Base-by-base conservation (phyloP, 1,140 invertebrate genomes). In the Radopholus similis region DNA sequence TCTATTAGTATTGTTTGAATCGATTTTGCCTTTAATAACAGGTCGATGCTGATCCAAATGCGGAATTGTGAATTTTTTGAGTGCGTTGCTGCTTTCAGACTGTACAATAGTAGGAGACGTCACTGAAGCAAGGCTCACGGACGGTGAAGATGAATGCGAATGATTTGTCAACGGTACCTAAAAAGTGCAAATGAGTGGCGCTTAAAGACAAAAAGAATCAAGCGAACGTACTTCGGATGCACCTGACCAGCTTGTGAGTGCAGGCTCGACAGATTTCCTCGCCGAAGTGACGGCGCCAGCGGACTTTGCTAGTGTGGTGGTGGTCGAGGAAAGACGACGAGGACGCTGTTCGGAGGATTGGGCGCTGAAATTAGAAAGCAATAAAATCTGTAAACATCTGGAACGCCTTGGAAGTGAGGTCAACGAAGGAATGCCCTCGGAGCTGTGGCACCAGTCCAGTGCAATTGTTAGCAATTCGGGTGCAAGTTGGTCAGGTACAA, bases 391-490 rank as follows among this genome's bases (percentile, higher is more conserved):
- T 15, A 38, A 42, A 58, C 2, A 34, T 5, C 13, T 13, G 18
- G 26, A 44, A 58, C 8, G 47, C 59, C 59, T 34, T 9, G 59
- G 59, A 11, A 62, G 15, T 11, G 21, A 11, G 8, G 59, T n/a
- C 13, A 62, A 40, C 32, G 59, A 66, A 32, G 57, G 28, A 60
- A 64, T 64, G 11, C 68, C 69, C 23, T 68, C 68, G 18, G 44
- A n/a, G 53, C 68, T 70, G 28, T 4, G 26, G 42, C 68, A 70
- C 66, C 69, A 70, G 51, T 70, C 68, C 37, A 70, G n/a, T 8
- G 68, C 68, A 21, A 47, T 35, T n/a, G 68, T 26, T 15, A 70
- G 15, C 13, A 70, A 34, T 70, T 73, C 53, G n/a, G 68, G 53
- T 0, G 69, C 38, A 15, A 70, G 38, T 28, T 70, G 54, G 55